Base-by-base conservation (phyloP, 2,888 invertebrate species). In the Clanis bilineata region DNA sequence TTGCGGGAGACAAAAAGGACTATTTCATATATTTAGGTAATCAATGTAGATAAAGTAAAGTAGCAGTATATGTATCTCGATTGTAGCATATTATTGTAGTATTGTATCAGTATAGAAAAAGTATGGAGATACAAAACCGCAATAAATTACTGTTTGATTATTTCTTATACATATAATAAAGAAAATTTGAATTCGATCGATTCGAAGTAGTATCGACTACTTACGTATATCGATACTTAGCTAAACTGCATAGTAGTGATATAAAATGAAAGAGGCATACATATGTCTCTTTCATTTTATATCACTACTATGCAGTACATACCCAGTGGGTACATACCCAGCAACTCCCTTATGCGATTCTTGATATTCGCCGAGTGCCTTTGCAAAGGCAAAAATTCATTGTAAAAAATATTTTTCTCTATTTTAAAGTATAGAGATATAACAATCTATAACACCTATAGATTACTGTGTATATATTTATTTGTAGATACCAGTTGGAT, bases 381-480 rank as follows among this genome's bases (percentile, higher is more conserved):
- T 51, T 32, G 32, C 51, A 32, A 47, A 51, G 51, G 51, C 51
- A 51, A 51, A 10, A 32, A 32, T 51, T 51, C 32, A 32, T 32
- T 47, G 47, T 51, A 51, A 23, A 51, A 18, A 18, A 9, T 9
- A 32, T 51, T 32, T 28, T 51, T 51, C 47, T 51, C 51, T 51
- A 51, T 51, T 51, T 32, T 51, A 18, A 18, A 18, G 51, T 51
- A 18, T 51, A 51, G 32, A 47, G 47, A 51, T 32, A 32, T 18
- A 5, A 32, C 28, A 10, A 18, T 51, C 10, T 25, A 45, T 45
- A 23, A 45, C 6, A 51, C 18, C 32, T 32, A 32, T 51, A 32
- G 51, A 51, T 51, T 51, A 18, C 18, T 32, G 9, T 51, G 51
- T 51, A 51, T 51, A 32, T 51, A 51, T 51, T 32, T 51, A 51